A percentile compares a stretch with the other conserved stretches of the same genome.
These are phyloP conservation scores for Drosophila siamana DNA, from an alignment of 2,888 invertebrate species.

Conservation along the genomic window DNA sequence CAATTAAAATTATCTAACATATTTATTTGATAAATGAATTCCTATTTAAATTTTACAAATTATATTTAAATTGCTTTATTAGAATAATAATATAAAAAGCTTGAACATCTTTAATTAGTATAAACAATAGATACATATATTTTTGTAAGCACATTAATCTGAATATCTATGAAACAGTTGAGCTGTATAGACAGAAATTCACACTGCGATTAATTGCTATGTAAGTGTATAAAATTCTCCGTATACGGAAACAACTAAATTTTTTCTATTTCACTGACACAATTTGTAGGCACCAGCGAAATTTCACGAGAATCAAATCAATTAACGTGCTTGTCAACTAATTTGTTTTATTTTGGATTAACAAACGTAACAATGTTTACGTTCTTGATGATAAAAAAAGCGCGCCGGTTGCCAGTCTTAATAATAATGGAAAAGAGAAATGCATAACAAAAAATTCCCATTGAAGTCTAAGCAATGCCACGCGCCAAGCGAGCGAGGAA, in stretches of 20 bases:
- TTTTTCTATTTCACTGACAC: slow-evolving; percentile 15
- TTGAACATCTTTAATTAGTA: too few relatives aligned
- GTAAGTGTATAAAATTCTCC: slow-evolving; percentile 22
- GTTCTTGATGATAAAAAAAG: slow-evolving; percentile 42
- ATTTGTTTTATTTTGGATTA: slow-evolving; percentile 73
- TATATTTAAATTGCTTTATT: too few relatives aligned
- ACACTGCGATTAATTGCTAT: neutral
- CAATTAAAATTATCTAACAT: too few relatives aligned
- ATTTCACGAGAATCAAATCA: slow-evolving; percentile 73
- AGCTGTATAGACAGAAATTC: neutral
- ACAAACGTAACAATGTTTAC: slow-evolving; percentile 49
- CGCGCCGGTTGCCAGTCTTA: neutral
- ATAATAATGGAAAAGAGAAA: slow-evolving; percentile 14
- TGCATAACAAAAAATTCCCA: slow-evolving; percentile 24
- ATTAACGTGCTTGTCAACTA: slow-evolving; percentile 70
- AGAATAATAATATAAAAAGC: too few relatives aligned
- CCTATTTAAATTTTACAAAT: too few relatives aligned
- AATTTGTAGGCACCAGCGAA: slow-evolving; percentile 5
- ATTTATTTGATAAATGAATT: too few relatives aligned
- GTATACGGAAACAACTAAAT: neutral
- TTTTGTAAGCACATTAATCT: too few relatives aligned
- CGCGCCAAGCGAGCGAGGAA: slow-evolving; percentile 35
- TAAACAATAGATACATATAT: too few relatives aligned
- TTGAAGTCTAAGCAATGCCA: slow-evolving; percentile 37
- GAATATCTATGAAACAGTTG: too few relatives aligned